Evolutionary conservation across 37 sponge, comb jelly and placozoan genomes (phyloP), one percentile per base, ranked within the genome.

Genomic region (Amphimedon queenslandica): DNA sequence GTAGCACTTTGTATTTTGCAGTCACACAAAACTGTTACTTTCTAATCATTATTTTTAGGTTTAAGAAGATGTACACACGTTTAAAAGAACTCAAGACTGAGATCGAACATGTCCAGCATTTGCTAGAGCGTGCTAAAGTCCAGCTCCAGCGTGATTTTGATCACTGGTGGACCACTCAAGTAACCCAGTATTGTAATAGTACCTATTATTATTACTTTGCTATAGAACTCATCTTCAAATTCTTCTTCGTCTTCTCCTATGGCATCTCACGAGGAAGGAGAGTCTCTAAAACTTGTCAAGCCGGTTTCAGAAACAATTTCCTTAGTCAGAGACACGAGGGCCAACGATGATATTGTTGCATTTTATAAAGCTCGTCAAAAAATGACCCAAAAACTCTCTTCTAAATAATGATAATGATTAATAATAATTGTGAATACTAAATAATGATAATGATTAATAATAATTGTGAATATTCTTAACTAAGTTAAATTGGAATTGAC

Each of bases 91-190:
- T 98, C 77, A 98, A 98, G 71, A 88, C 99, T 3, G 99, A 94
- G 66, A 92, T 95, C 32, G 99, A 98, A 63, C 99, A 98, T 72
- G 69, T 80, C 3, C 99, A 98, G 68, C 99, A 98, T 57, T 63
- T 98, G 32, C 77, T 92, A 47, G 93, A 95, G 73, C 89, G 82
- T 41, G 66, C 88, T 21, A 95, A 91, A 47, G 83, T 98, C 0
- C 69, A 92, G 35, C 41, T 98, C 4, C 93, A 95, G 80, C 82
- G 72, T 40, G 96, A 95, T 63, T 98, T 98, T 75, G 99, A 94
- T 20, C 61, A 43, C 1, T 95, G 99, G 96, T 98, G 92, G 92
- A 69, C 66, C 24, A 47, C 78, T 24, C 79, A 85, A 32, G 61
- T 69, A 2, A 31, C 25, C 39, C 18, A 11, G 28, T n/a, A 25